Conservation (phyloP, 2,113 vertebrate genomes). For the Catharus fuscescens region DNA sequence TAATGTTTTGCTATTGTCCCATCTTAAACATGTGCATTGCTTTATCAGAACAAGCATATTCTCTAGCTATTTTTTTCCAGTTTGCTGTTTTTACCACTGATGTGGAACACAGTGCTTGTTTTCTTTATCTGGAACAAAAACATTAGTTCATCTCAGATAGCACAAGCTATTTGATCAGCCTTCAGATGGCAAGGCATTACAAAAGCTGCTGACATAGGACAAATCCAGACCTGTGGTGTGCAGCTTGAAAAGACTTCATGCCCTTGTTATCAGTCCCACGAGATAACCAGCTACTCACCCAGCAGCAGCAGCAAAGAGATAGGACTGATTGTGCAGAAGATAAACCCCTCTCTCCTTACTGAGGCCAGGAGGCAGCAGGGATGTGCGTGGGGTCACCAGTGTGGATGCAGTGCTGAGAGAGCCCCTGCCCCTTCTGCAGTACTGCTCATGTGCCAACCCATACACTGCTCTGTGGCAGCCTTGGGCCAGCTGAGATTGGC, state of each 20-base stretch:
- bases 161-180: constrained; percentile 20
- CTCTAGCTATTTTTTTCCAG: background rate
- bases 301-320: background rate
- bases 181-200: background rate
- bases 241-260: constrained; percentile 4
- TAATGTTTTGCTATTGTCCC: background rate
- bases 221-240: constrained; percentile 13
- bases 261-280: background rate
- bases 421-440: rapidly evolving
- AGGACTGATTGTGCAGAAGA: background rate
- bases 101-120: background rate
- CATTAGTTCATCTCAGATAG: background rate
- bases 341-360: background rate
- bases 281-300: background rate
- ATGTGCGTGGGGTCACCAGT: rapidly evolving
- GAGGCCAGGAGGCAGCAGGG: background rate
- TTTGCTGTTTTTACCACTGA: constrained; percentile 7
- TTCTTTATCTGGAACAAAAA: constrained; percentile 21
- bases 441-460: background rate
- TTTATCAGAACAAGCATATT: background rate
- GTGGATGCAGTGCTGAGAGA: background rate
- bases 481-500: background rate
- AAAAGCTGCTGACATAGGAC: constrained; percentile 13
- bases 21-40: background rate
- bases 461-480: background rate